Evolutionary conservation across 2,113 vertebrate genomes (phyloP).

Genomic region (Cyprinus carpio): DNA sequence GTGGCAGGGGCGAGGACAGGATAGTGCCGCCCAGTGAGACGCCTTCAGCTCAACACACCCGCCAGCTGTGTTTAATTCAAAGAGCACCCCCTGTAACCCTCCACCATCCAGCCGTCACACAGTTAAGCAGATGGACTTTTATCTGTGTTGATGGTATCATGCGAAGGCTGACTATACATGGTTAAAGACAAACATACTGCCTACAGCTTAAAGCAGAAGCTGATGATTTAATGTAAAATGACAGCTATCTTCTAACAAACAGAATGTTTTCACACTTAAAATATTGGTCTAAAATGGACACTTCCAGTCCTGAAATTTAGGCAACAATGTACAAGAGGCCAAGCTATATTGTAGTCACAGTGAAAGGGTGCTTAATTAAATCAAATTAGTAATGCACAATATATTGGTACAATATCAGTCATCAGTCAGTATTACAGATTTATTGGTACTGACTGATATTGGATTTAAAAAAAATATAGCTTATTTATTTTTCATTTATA

Average conservation of each 20-base stretch:
- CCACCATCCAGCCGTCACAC: slow-evolving; percentile 9
- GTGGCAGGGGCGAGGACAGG: slow-evolving; percentile 64
- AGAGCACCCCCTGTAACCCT: not conserved
- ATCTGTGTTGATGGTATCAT: slow-evolving; percentile 27
- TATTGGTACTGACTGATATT: not conserved
- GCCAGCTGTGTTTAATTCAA: slow-evolving; percentile 26
- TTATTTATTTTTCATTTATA: no score
- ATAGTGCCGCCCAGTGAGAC: slow-evolving; percentile 3
- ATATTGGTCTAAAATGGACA: not conserved
- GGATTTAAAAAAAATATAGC: not conserved
- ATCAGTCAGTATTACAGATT: not conserved
- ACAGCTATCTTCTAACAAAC: not conserved
- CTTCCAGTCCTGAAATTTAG: not conserved
- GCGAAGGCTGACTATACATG: not conserved
- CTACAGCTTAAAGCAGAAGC: not conserved
- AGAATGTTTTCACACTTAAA: not conserved
- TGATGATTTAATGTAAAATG: not conserved
- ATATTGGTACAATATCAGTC: not conserved
- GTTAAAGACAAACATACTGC: not conserved
- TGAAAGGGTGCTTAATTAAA: not conserved
- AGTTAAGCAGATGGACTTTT: slow-evolving; percentile 22
- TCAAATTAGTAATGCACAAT: not conserved
- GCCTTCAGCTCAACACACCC: slow-evolving; percentile 10
- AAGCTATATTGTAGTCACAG: not conserved
- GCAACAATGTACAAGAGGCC: not conserved